Conservation (phyloP, 2,113 vertebrate species). For the Triplophysa rosa region DNA sequence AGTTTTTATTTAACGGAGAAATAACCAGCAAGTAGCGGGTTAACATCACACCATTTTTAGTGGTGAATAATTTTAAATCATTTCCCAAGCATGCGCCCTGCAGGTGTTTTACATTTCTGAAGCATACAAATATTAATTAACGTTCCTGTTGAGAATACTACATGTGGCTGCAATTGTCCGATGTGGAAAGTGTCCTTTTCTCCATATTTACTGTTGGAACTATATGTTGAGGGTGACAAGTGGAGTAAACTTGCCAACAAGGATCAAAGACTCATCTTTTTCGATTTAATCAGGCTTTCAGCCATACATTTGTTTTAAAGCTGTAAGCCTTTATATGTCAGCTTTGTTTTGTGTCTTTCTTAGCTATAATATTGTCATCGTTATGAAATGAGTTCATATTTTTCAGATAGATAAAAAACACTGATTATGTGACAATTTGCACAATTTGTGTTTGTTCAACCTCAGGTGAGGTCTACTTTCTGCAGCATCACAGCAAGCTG, state of each 20-base stretch:
- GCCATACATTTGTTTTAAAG: constrained; percentile 28
- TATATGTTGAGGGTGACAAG: constrained; percentile 16
- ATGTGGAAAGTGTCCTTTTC: not conserved
- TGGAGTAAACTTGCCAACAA: not conserved
- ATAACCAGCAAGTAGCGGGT: not conserved
- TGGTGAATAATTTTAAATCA: not conserved
- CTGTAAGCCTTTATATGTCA: not conserved
- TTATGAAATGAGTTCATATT: not conserved
- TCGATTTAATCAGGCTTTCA: constrained; percentile 38
- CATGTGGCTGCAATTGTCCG: constrained; percentile 7
- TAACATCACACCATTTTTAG: no score
- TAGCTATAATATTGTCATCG: not conserved
- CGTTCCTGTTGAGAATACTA: not conserved
- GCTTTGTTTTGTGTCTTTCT: constrained; percentile 17
- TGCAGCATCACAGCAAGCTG: constrained; percentile 69
- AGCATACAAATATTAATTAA: constrained; percentile 22
- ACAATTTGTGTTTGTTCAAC: constrained; percentile 7
- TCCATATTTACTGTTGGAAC: not conserved
- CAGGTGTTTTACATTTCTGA: constrained; percentile 27
- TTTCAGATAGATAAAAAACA: not conserved
- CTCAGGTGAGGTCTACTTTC: constrained; percentile 84
- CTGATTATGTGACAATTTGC: not conserved
- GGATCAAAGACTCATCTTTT: constrained; percentile 18
- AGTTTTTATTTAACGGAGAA: not conserved
- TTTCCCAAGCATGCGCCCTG: not conserved